Evolutionary conservation across 2,797 vertebrate genomes (phyloP).

Genomic region (Chelon labrosus): DNA sequence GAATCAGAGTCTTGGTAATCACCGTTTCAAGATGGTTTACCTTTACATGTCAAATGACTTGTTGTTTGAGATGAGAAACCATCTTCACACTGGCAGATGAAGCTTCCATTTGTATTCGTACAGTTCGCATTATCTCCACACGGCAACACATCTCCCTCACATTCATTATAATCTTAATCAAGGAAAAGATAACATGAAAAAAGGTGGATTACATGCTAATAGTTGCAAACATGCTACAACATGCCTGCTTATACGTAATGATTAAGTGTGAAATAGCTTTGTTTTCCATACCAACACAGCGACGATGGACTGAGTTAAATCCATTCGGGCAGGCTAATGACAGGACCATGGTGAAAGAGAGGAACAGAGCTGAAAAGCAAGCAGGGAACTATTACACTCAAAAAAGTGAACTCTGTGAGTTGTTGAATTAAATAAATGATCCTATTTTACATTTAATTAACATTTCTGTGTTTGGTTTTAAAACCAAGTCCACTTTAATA

Average conservation of each 20-base stretch:
- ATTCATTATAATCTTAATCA: constrained; percentile 59
- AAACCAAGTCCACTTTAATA: too few species aligned
- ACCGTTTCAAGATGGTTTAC: constrained; percentile 45
- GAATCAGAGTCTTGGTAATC: accelerated
- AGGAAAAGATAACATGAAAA: constrained; percentile 14
- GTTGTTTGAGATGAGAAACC: too few species aligned
- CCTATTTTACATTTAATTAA: too few species aligned
- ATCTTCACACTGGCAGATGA: constrained; percentile 56
- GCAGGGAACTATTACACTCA: constrained; percentile 6
- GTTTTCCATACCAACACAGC: constrained; percentile 61
- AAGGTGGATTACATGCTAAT: background rate
- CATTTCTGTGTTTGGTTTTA: too few species aligned
- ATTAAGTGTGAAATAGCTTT: background rate
- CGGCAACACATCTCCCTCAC: accelerated
- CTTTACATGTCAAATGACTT: accelerated
- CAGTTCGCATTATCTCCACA: constrained; percentile 47
- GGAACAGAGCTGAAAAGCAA: constrained; percentile 67
- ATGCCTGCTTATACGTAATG: background rate
- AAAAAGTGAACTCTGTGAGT: too few species aligned
- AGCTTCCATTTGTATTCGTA: constrained; percentile 54
- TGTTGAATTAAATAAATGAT: too few species aligned
- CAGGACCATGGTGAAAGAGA: background rate
- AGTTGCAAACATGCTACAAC: background rate
- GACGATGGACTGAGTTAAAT: accelerated
- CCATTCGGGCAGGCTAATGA: accelerated